phyloP scores from a whole-genome alignment of 2,888 invertebrate species.

The Tipula helvola region DNA sequence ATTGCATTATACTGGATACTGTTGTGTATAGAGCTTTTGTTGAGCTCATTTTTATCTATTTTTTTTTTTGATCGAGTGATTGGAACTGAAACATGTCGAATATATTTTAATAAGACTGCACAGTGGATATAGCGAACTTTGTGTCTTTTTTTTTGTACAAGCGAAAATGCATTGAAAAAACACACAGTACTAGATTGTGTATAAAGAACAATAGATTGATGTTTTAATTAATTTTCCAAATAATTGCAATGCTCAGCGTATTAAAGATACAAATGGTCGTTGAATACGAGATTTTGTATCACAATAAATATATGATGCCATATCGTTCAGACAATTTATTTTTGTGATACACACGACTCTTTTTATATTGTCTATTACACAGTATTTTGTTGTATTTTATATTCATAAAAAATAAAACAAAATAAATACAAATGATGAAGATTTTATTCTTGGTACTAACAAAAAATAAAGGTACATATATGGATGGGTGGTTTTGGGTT shows the following conservation, averaged over 20 bases:
- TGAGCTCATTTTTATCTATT: not conserved
- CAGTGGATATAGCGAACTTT: not conserved
- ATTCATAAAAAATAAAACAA: not conserved
- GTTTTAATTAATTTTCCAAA: not conserved
- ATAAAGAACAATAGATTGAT: not conserved
- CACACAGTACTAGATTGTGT: not conserved
- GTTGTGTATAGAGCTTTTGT: not conserved
- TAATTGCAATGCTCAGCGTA: not conserved
- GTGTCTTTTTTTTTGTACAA: not conserved
- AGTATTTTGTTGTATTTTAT: not conserved
- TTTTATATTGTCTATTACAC: not conserved
- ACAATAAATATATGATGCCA: not conserved
- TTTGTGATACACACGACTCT: not conserved
- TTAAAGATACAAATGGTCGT: not conserved
- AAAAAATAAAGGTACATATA: not conserved
- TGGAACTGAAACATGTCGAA: not conserved
- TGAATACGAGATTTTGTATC: not conserved
- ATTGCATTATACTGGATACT: not conserved
- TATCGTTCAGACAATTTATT: not conserved
- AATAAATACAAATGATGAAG: not conserved
- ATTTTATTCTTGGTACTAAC: not conserved
- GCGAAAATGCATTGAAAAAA: not conserved
- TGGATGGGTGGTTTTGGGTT: not conserved
- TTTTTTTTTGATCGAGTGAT: not conserved
- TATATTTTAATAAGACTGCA: not conserved